These are phyloP conservation scores for Amniataba percoides DNA, from an alignment of 2,797 vertebrate genomes.

Conservation along the genomic window DNA sequence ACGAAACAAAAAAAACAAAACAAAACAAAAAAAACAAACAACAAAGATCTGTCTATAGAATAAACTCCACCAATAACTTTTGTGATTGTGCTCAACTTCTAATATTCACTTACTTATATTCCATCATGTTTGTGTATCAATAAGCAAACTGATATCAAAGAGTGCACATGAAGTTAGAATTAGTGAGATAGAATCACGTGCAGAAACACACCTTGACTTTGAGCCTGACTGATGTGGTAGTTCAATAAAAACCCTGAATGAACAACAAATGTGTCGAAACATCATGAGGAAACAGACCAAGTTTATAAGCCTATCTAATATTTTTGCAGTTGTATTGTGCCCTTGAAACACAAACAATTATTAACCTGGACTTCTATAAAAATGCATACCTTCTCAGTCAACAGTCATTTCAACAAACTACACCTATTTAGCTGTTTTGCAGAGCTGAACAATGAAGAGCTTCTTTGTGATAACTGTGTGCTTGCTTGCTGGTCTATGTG, in stretches of 20 bases:
- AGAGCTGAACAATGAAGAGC: conserved; percentile 14
- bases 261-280: background rate
- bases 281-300: background rate
- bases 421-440: background rate
- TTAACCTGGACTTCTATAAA: conserved; percentile 2
- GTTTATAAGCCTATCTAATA: background rate
- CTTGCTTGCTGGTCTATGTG: conserved; percentile 15
- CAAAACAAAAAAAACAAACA: background rate
- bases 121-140: background rate
- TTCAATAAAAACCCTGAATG: background rate
- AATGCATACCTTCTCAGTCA: background rate
- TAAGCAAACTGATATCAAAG: background rate
- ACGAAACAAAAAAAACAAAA: background rate
- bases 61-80: background rate
- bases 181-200: background rate
- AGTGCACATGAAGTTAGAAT: background rate
- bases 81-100: too few species aligned
- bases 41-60: background rate
- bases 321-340: background rate
- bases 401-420: background rate
- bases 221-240: background rate
- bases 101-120: too few species aligned
- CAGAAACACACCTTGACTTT: background rate
- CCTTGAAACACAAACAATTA: background rate
- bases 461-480: conserved; percentile 5